Evolutionary conservation across 1,140 invertebrate species (phyloP), one percentile per base, ranked within the genome.

Genomic region (Papilio polyxenes): DNA sequence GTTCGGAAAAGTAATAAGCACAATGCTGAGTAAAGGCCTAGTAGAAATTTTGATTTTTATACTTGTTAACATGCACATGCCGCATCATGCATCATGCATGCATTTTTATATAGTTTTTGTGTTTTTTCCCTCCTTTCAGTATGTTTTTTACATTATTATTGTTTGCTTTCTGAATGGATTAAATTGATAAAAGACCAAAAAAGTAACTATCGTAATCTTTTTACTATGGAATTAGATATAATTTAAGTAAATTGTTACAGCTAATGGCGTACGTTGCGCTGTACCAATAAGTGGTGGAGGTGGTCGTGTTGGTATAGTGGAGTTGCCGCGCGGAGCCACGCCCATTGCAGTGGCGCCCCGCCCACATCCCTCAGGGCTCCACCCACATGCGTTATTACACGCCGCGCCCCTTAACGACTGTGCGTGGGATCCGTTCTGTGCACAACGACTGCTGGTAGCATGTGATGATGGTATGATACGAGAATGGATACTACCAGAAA

Each of bases 381-480:
- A 99, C 37, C 98, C 98, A 89, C 97, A 97, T 20, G 96, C 96
- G 81, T 98, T 99, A 82, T 96, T 99, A 20, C 98, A 99, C 92
- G 97, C 97, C 40, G 97, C 96, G 82, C 98, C 97, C 84, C 96
- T 99, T 8, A 97, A 98, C 95, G 98, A 99, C 94, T 99, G 98
- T 94, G 96, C 96, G 75, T 99, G 98, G 97, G 98, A 99, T 95
- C 98, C 98, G 3, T 99, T 99, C 91, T 95, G 98, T 92, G 96
- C 97, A 89, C 95, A 95, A 72, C 95, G 97, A 76, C 95, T 99
- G 65, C 96, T 97, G 82, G 98, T 98, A 72, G 98, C 97, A 40
- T 98, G 98, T 89, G 98, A 99, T 89, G 98, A 98, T 94, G 98
- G 98, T n/a, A 96, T 96, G 77, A 96, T 99, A 53, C 96, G 97